Percentiles rank a stretch among this genome's conserved stretches.
Conservation (phyloP, 2,888 invertebrate species). For the Dryadula phaetusa region DNA sequence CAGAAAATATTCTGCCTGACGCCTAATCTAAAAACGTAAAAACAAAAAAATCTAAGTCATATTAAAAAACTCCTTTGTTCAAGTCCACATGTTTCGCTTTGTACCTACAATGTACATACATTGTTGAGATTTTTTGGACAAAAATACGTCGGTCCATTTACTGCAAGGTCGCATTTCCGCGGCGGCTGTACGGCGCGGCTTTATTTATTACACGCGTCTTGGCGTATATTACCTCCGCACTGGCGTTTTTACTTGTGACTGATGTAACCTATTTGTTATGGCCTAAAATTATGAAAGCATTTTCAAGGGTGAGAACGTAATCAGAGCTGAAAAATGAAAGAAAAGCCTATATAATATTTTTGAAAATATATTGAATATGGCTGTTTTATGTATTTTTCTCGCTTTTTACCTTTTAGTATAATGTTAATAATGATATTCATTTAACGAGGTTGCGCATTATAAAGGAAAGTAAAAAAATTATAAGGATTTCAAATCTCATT, state of each 20-base stretch:
- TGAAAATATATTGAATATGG: not conserved
- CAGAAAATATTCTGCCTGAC: not conserved
- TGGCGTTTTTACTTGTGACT: slow-evolving; percentile 34
- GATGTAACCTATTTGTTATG: slow-evolving; percentile 41
- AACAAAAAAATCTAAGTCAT: not conserved
- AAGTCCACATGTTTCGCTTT: not conserved
- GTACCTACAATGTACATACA: slow-evolving; percentile 4
- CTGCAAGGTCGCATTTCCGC: slow-evolving; percentile 26
- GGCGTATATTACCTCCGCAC: slow-evolving; percentile 27
- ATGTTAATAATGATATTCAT: slow-evolving; percentile 6
- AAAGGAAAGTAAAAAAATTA: slow-evolving; percentile 1
- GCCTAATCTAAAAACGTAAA: not conserved
- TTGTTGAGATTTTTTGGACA: slow-evolving; percentile 19
- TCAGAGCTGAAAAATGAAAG: not conserved
- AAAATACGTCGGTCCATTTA: slow-evolving; percentile 23
- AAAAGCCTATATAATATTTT: not conserved
- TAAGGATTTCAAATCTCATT: slow-evolving; percentile 7
- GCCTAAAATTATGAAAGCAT: slow-evolving; percentile 12
- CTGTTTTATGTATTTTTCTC: not conserved
- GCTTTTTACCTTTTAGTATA: not conserved
- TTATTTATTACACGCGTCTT: slow-evolving; percentile 30
- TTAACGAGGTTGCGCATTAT: slow-evolving; percentile 10
- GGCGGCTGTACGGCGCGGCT: slow-evolving; percentile 23
- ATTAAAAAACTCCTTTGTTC: not conserved
- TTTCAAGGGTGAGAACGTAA: not conserved